Evolutionary conservation across 2,888 invertebrate genomes (phyloP).

Genomic region (Brachyopa scutellaris): DNA sequence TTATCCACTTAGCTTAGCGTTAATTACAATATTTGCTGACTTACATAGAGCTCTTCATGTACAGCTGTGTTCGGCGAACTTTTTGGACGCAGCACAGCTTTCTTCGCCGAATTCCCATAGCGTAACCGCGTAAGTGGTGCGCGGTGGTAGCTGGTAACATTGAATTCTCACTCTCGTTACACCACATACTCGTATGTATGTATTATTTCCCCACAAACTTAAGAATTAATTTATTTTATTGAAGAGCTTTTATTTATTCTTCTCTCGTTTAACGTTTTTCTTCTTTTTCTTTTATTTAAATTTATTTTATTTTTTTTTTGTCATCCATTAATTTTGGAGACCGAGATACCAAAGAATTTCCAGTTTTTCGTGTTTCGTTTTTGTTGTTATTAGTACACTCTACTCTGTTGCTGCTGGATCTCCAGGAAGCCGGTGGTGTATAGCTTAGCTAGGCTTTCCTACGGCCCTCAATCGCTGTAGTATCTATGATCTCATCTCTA

Average conservation of each 20-base stretch:
- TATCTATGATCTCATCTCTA: conserved; percentile 66
- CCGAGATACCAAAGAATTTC: conserved; percentile 20
- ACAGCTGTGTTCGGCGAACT: neutral
- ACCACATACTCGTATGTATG: neutral
- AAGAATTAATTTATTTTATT: conserved; percentile 27
- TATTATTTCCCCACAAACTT: neutral
- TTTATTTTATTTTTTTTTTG: conserved; percentile 17
- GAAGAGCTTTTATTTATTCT: conserved; percentile 17
- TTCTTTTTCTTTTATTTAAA: conserved; percentile 7
- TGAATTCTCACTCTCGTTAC: conserved; percentile 5
- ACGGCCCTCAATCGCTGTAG: conserved; percentile 11
- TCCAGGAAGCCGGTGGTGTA: neutral
- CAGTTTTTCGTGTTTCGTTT: conserved; percentile 42
- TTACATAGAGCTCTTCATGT: neutral
- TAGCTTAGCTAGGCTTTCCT: conserved; percentile 27
- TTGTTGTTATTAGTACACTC: too few species aligned
- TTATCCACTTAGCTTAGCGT: neutral
- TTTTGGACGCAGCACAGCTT: neutral
- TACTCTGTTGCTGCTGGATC: neutral
- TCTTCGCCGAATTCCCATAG: neutral
- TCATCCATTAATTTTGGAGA: conserved; percentile 30
- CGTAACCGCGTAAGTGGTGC: too few species aligned
- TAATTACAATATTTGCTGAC: conserved; percentile 18
- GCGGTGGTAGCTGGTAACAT: neutral
- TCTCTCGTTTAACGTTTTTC: conserved; percentile 10